Evolutionary conservation across 2,888 invertebrate genomes (phyloP), one percentile per base, ranked within the genome.

Genomic region (Scaptomyza flava): DNA sequence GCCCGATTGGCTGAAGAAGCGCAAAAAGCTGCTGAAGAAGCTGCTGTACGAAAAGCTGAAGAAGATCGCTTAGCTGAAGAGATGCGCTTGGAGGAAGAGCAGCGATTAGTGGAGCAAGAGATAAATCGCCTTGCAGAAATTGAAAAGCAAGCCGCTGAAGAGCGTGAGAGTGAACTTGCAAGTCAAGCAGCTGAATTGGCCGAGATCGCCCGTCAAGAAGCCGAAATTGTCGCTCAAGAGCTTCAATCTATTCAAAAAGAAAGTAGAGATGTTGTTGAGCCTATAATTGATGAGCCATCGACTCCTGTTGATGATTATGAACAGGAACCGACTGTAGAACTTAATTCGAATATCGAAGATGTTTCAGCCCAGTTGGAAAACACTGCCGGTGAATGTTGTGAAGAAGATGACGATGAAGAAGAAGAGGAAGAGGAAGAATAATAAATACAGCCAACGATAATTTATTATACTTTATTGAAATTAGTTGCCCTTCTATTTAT

Each of bases 181-280:
- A 93, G 95, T 83, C 95, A 95, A 93, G 95, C 95, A 71, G 95
- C 94, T 48, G 95, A 95, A 91, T 90, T 95, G 81, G 94, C 94
- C 0, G 95, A 95, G 90, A 93, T 94, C 43, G 94, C 94, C 6
- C 93, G 94, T 72, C 94, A 94, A 91, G 94, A 94, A 63, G 93
- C 94, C 20, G 94, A 94, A 67, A 93, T 93, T 9, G 93, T 94
- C n/a, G 93, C 94, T 41, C 93, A 94, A 79, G 94, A 94, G 84
- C 91, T 94, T n/a, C 91, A 92, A 69, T 87, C 82, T 3, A 79
- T 89, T 45, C 91, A 91, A 66, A 86, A 90, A 72, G 82, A 78
- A 30, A 80, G 73, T 7, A 68, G 66, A 53, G 82, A 81, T 46
- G 83, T 86, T 75, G 75, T 50, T 3, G 89, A 93, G 92, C 90